Evolutionary conservation across 2,888 invertebrate genomes (phyloP).

Genomic region (Drosophila aldrichi): DNA sequence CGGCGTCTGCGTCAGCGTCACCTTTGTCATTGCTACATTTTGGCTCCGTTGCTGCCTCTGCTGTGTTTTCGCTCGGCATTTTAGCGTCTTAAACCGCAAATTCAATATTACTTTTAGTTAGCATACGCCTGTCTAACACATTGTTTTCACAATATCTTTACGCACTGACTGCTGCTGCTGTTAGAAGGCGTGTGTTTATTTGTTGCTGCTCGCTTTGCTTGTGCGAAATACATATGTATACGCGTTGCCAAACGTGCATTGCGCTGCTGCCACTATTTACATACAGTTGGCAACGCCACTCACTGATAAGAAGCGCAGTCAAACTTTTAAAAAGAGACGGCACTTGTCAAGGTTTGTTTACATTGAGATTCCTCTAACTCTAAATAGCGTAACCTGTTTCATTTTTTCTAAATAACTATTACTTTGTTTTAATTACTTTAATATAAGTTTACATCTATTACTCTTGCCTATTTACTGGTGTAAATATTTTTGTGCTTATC

Average conservation of each 20-base stretch:
- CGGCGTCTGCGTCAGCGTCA: constrained; percentile 27
- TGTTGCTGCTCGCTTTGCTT: constrained; percentile 45
- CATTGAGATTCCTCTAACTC: neutral
- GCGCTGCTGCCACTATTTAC: constrained; percentile 16
- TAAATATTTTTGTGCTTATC: neutral
- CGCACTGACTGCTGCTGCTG: constrained; percentile 20
- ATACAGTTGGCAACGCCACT: constrained; percentile 46
- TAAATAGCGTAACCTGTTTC: too few species aligned
- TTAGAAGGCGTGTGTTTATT: constrained; percentile 36
- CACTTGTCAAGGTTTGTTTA: neutral
- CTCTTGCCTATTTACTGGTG: too few species aligned
- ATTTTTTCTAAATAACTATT: neutral
- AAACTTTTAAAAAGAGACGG: constrained; percentile 28
- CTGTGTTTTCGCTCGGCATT: constrained; percentile 30
- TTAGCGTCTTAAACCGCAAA: constrained; percentile 23
- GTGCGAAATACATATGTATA: constrained; percentile 51
- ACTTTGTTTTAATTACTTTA: neutral
- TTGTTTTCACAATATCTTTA: constrained; percentile 21
- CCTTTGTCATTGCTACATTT: constrained; percentile 44
- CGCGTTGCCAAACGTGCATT: constrained; percentile 47
- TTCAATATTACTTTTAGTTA: constrained; percentile 16
- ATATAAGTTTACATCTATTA: neutral
- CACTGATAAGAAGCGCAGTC: constrained; percentile 46
- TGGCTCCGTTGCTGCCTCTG: constrained; percentile 15
- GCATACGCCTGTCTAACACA: constrained; percentile 29